Base-by-base conservation (phyloP, 1,140 invertebrate species). In the Scylla paramamosain region DNA sequence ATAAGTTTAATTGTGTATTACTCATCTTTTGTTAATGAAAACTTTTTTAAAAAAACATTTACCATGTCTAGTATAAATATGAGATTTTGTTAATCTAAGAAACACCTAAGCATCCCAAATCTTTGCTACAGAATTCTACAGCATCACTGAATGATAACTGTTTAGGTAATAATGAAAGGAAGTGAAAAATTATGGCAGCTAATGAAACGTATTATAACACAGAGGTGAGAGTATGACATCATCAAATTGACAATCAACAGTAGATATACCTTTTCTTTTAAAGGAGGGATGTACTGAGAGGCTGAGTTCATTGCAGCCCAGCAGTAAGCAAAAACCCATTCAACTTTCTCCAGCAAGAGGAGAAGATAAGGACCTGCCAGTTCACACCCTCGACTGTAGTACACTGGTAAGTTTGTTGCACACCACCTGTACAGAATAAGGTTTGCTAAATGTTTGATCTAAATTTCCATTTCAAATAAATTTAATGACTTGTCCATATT, bases 321-420 rank as follows among this genome's bases (percentile, higher is more conserved):
- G n/a, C 82, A 88, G 48, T 93, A 92, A 16, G 20, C 83, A 52
- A 31, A 12, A 25, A 88, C 84, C 29, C n/a, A 48, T 28, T 87
- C 91, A n/a, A 46, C 12, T 67, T 92, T 92, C 20, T 88, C 86
- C 83, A 92, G 29, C 45, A 95, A 32, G 39, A 95, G 83, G 82
- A 95, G 91, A 29, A 95, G 91, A 31, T 95, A 95, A 16, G 94
- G 94, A 2, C 84, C 94, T 16, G 91, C 94, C 32, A 95, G 59
- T 39, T 95, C 94, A 88, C 94, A 95, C 16, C 91, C 94, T 32
- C 91, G 91, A 46, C 91, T 89, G 59, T 95, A 95, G 84, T 88
- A 92, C 39, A 95, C 52, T 39, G 94, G 94, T 28, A 95, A 14
- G 83, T 95, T 95, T 7, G 77, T 31, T 45, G 48, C 86, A 89